phyloP scores from a whole-genome alignment of 2,797 vertebrate species.

The Aeoliscus strigatus region DNA sequence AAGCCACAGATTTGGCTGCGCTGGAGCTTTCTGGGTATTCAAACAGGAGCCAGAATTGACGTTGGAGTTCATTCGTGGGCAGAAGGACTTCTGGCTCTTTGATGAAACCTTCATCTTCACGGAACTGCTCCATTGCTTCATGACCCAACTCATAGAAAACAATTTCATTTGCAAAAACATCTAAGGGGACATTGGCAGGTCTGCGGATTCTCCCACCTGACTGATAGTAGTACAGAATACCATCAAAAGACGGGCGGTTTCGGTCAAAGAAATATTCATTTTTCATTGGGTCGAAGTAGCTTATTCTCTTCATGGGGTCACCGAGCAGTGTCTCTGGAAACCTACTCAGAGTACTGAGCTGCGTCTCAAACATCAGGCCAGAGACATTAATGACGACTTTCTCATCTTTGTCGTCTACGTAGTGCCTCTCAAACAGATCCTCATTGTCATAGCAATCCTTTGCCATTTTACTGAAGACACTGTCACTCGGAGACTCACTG shows the following conservation, averaged over 20 bases:
- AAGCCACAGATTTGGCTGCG: slow-evolving; percentile 86
- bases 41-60: slow-evolving; percentile 97
- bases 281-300: slow-evolving; percentile 93
- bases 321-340: slow-evolving; percentile 93
- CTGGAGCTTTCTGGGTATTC: slow-evolving; percentile 97
- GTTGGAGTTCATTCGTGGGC: slow-evolving; percentile 86
- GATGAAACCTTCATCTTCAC: slow-evolving; percentile 93
- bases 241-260: slow-evolving; percentile 95
- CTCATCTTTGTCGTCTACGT: slow-evolving; percentile 82
- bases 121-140: slow-evolving; percentile 94
- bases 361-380: slow-evolving; percentile 91
- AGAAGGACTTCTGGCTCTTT: slow-evolving; percentile 88
- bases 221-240: slow-evolving; percentile 95
- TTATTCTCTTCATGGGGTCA: slow-evolving; percentile 86
- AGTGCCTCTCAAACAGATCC: slow-evolving; percentile 78
- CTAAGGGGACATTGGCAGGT: slow-evolving; percentile 92
- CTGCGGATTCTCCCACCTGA: slow-evolving; percentile 92
- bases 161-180: slow-evolving; percentile 94
- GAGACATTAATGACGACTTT: slow-evolving; percentile 93
- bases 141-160: slow-evolving; percentile 92
- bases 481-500: slow-evolving; percentile 83
- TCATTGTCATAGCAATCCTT: slow-evolving; percentile 77
- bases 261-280: slow-evolving; percentile 98
- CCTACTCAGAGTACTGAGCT: slow-evolving; percentile 88
- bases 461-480: slow-evolving; percentile 82